phyloP scores from a whole-genome alignment of 2,888 invertebrate species.

The Junonia oenone region DNA sequence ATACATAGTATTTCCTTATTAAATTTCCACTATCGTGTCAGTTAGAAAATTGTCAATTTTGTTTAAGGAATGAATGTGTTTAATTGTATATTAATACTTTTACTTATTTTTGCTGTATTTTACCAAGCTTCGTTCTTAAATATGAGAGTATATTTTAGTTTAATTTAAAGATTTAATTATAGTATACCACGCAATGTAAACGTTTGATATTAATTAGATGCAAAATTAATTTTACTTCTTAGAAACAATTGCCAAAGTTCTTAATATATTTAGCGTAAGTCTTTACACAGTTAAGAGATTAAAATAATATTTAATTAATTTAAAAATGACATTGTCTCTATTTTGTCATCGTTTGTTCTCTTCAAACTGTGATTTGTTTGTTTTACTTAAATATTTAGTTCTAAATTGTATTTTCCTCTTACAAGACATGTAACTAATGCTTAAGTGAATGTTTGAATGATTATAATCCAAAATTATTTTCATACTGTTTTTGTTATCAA shows the following conservation, averaged over 20 bases:
- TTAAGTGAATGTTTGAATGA: background rate
- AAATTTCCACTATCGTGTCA: too few species aligned
- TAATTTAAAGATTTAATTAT: background rate
- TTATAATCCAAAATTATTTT: background rate
- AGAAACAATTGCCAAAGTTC: conserved; percentile 27
- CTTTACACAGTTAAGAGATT: background rate
- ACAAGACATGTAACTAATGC: background rate
- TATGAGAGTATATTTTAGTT: background rate
- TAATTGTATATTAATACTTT: background rate
- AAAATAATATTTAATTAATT: background rate
- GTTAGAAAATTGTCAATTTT: background rate
- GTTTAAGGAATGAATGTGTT: background rate
- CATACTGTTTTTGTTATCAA: background rate
- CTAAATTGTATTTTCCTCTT: background rate
- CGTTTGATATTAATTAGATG: background rate
- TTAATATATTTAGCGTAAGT: conserved; percentile 2
- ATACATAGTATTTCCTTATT: too few species aligned
- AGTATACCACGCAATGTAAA: background rate
- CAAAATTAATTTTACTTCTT: conserved; percentile 13
- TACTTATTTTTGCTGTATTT: background rate
- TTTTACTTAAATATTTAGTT: background rate
- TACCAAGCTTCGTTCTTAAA: background rate
- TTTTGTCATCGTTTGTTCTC: background rate
- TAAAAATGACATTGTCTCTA: too few species aligned
- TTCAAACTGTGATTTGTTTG: background rate